Evolutionary conservation across 2,888 invertebrate genomes (phyloP), one percentile per base, ranked within the genome.

Genomic region (Rhyacophila evoluta): DNA sequence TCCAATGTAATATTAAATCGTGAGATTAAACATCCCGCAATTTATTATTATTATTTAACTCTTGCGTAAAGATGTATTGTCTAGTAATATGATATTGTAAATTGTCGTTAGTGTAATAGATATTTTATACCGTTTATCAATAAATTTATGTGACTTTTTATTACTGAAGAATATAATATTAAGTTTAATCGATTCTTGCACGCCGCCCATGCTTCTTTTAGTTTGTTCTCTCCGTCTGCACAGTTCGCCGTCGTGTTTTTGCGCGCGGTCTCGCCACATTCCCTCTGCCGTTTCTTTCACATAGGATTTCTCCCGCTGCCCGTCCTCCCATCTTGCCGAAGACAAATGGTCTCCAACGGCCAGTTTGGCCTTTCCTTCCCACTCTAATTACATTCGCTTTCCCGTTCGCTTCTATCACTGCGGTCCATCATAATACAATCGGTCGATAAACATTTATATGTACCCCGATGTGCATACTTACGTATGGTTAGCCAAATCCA

Each of bases 331-430:
- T 86, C 80, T 76, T 72, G 85, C 86, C 86, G 88, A 89, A 89
- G 89, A 89, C 89, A 89, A 89, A 90, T 89, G 89, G 89, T 81
- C 79, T 80, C 77, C 77, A 74, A 87, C 84, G 84, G 84, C 84
- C 85, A 84, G 83, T 84, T 84, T 83, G 83, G 84, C 84, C 83
- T 81, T 79, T 82, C 83, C 82, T 83, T 78, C 87, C 86, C 86
- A 85, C 85, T 86, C 85, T 79, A 79, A 79, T 79, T 79, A 79
- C 79, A 77, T 77, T 77, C 74, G 77, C 79, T 76, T 72, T 72
- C 72, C 39, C 29, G 39, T 75, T 78, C 78, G 73, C 74, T 70
- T 76, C 80, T 75, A 77, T 80, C 80, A 77, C 74, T 77, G 74
- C 67, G 70, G 41, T 72, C 55, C 39, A 27, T 79, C 75, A 80